Evolutionary conservation across 2,797 vertebrate genomes (phyloP).

Genomic region (Enteromius argenteus): DNA sequence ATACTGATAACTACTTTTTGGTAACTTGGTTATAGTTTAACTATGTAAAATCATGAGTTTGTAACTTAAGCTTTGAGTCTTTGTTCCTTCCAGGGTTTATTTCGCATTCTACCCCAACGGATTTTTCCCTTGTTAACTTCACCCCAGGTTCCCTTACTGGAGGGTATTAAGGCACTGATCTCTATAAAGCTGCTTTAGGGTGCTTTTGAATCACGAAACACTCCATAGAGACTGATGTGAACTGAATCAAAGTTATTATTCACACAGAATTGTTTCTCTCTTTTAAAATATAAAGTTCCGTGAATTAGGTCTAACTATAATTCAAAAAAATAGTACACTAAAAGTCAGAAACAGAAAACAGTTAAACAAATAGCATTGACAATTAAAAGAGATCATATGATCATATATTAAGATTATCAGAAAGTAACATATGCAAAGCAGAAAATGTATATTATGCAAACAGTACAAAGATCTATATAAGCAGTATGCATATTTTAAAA

Average conservation of each 20-base stretch:
- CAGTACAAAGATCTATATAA: background rate
- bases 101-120: background rate
- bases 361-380: background rate
- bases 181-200: background rate
- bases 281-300: background rate
- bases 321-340: background rate
- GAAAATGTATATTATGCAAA: background rate
- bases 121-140: slow-evolving; percentile 5
- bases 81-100: slow-evolving; percentile 2
- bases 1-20: background rate
- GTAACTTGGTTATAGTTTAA: background rate
- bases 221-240: background rate
- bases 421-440: background rate
- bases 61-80: background rate
- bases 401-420: background rate
- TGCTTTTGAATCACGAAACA: background rate
- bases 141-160: background rate
- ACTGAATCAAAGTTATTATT: background rate
- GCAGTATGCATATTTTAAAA: background rate
- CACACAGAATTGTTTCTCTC: background rate
- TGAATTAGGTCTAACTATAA: background rate
- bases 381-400: background rate
- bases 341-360: background rate
- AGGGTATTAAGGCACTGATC: background rate
- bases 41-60: background rate